These are phyloP conservation scores for Sphaerophoria taeniata DNA, from an alignment of 2,888 invertebrate species.

Conservation along the genomic window DNA sequence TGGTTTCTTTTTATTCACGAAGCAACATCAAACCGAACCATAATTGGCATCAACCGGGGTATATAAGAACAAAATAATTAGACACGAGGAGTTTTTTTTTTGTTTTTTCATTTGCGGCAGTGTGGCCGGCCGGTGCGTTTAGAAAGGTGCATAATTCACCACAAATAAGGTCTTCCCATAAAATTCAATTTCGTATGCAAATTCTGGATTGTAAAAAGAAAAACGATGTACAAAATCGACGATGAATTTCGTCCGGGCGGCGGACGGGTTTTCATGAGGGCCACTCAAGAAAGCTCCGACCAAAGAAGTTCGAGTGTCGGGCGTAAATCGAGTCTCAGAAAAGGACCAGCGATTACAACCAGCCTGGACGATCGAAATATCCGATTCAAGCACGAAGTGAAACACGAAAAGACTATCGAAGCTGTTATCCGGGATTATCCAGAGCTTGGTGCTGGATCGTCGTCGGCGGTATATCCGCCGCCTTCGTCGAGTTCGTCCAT, in stretches of 20 bases:
- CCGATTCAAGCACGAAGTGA: conserved; percentile 84
- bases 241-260: conserved; percentile 78
- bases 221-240: conserved; percentile 78
- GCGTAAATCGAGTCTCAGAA: conserved; percentile 40
- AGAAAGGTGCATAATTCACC: conserved; percentile 21
- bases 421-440: conserved; percentile 84
- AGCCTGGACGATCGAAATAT: conserved; percentile 83
- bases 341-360: conserved; percentile 86
- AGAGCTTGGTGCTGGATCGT: conserved; percentile 75
- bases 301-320: conserved; percentile 38
- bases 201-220: neutral
- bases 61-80: conserved; percentile 37
- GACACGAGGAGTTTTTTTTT: conserved; percentile 41
- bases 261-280: conserved; percentile 79
- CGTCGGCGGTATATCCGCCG: conserved; percentile 77
- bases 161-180: conserved; percentile 17
- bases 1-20: conserved; percentile 65
- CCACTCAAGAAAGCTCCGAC: conserved; percentile 76
- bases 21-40: conserved; percentile 59
- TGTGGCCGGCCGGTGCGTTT: conserved; percentile 11
- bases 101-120: conserved; percentile 48
- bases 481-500: conserved; percentile 80
- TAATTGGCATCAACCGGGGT: conserved; percentile 58
- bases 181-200: conserved; percentile 12
- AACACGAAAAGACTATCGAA: conserved; percentile 85